phyloP scores from a whole-genome alignment of 1,140 invertebrate species.

The Conopomorpha cramerella region DNA sequence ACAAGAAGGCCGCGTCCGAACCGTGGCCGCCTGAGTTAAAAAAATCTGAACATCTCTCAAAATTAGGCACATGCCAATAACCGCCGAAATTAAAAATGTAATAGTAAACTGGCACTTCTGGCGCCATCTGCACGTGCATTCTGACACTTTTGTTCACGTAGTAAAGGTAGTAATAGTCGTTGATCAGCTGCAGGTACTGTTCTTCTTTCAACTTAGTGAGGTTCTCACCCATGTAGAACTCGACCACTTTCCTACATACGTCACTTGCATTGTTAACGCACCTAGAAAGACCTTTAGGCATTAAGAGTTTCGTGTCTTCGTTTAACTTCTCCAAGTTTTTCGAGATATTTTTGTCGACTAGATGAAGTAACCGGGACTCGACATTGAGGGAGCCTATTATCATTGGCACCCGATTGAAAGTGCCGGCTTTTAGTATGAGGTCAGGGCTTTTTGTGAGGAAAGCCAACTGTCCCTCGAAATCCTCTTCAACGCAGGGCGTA shows the following conservation, averaged over 20 bases:
- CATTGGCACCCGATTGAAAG: conserved; percentile 40
- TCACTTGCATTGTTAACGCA: conserved; percentile 14
- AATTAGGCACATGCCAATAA: conserved; percentile 30
- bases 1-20: conserved; percentile 32
- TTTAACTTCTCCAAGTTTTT: conserved; percentile 30
- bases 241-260: conserved; percentile 24
- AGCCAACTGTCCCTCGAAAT: conserved; percentile 35
- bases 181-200: conserved; percentile 34
- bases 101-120: conserved; percentile 32
- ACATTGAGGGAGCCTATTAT: conserved; percentile 41
- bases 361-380: conserved; percentile 23
- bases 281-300: conserved; percentile 22
- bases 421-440: conserved; percentile 33
- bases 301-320: conserved; percentile 20
- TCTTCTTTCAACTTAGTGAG: conserved; percentile 21
- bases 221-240: conserved; percentile 29
- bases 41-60: conserved; percentile 18
- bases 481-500: conserved; percentile 40
- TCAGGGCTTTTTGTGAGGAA: conserved; percentile 34
- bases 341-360: conserved; percentile 22
- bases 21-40: conserved; percentile 28
- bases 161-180: conserved; percentile 39
- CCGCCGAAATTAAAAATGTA: conserved; percentile 36
- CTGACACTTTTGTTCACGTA: conserved; percentile 35
- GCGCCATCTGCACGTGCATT: conserved; percentile 21